phyloP scores from a whole-genome alignment of 1,140 invertebrate species.

The Popillia japonica region DNA sequence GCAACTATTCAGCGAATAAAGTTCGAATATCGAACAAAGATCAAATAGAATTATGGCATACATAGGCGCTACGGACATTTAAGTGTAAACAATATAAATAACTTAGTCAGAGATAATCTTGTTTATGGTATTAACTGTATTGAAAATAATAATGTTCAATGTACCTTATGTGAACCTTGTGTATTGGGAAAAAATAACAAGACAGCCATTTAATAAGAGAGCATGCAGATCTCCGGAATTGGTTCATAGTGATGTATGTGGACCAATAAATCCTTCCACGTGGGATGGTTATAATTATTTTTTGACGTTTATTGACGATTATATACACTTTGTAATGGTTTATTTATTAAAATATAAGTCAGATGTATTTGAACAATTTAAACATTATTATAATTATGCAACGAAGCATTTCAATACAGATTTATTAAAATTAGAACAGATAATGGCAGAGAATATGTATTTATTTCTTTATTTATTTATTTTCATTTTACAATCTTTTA shows the following conservation, averaged over 20 bases:
- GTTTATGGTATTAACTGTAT: not conserved
- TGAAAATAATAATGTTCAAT: not conserved
- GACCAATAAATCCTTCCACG: slow-evolving; percentile 53
- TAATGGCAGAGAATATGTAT: slow-evolving; percentile 54
- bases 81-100: slow-evolving; percentile 54
- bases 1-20: no score
- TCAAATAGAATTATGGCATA: slow-evolving; percentile 57
- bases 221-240: slow-evolving; percentile 47
- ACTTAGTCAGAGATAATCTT: slow-evolving; percentile 36
- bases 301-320: slow-evolving; percentile 59
- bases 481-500: no score
- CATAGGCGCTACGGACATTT: slow-evolving; percentile 58
- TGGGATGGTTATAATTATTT: slow-evolving; percentile 56
- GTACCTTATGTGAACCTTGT: slow-evolving; percentile 45
- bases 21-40: no score
- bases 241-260: slow-evolving; percentile 58
- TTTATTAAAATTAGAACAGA: no score
- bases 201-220: slow-evolving; percentile 26
- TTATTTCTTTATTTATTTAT: no score
- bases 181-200: slow-evolving; percentile 43
- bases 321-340: slow-evolving; percentile 53
- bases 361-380: slow-evolving; percentile 51
- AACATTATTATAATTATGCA: slow-evolving; percentile 51
- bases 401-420: slow-evolving; percentile 43
- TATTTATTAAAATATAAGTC: slow-evolving; percentile 55